phyloP scores from a whole-genome alignment of 2,797 vertebrate genomes.

The Borostomias antarcticus region DNA sequence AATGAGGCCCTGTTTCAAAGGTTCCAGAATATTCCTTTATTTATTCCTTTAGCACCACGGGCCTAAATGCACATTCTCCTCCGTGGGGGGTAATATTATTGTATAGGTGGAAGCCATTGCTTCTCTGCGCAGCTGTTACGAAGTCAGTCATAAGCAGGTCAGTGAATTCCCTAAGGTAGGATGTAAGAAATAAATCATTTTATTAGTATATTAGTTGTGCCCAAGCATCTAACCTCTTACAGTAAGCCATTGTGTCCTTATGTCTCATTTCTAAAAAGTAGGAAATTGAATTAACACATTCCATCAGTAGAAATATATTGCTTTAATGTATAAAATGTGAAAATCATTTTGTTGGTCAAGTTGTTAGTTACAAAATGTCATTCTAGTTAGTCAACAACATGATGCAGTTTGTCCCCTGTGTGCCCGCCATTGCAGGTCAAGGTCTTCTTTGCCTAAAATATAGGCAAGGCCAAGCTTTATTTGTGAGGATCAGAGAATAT shows the following conservation, averaged over 20 bases:
- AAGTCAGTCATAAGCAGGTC: no score
- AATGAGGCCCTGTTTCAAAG: no score
- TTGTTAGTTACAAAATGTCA: conserved; percentile 18
- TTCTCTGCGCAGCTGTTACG: neutral
- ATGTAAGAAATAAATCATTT: no score
- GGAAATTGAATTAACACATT: neutral
- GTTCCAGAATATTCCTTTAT: no score
- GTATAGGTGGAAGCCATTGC: neutral
- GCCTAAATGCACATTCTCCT: neutral
- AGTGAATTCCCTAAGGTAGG: no score
- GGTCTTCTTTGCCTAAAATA: neutral
- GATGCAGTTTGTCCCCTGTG: neutral
- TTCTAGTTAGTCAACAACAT: neutral
- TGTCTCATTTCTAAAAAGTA: neutral
- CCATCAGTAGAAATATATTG: no score
- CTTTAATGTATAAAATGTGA: no score
- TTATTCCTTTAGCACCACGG: neutral
- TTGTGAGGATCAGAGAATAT: neutral
- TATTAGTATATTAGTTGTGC: neutral
- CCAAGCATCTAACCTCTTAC: neutral
- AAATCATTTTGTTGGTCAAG: neutral
- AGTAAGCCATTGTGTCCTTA: conserved; percentile 3
- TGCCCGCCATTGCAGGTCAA: neutral
- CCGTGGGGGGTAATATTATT: neutral
- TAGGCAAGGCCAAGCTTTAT: neutral